Evolutionary conservation across 2,888 invertebrate species (phyloP), one percentile per base, ranked within the genome.

Genomic region (Glaucopsyche alexis): DNA sequence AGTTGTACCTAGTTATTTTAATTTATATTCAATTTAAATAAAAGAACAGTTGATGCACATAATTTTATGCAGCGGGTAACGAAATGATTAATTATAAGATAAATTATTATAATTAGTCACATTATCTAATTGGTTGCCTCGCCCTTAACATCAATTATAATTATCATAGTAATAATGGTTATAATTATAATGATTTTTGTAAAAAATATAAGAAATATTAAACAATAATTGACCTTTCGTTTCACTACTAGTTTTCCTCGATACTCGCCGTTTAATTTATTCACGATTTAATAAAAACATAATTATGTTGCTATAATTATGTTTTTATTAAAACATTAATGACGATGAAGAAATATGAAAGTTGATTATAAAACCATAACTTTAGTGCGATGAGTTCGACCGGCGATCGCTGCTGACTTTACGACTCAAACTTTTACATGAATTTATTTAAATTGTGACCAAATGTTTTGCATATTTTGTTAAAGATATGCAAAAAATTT

Each of bases 291-390:
- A 60, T 60, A 60, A 60, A 60, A 67, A 72, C 66, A 66, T 72
- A 72, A 72, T 66, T 67, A 67, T 50, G 40, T 66, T 14, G 52
- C 29, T 52, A 67, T 52, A 72, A 72, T 72, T 72, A 67, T 40
- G 66, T 65, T 72, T 66, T 72, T 72, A 72, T 72, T 72, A 67
- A 50, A 67, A 50, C 66, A 42, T 72, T 52, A 72, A 66, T 67
- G 42, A 49, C 52, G 16, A 66, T 29, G 60, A 71, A 40, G 52
- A 72, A 52, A 42, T 52, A 72, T 72, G 72, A 72, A 72, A 72
- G 72, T 72, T n/a, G 40, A 67, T 72, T 67, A 42, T 11, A 72
- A 65, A 66, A 67, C 19, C 49, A 49, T 69, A 45, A 69, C n/a
- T 42, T 42, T 42, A 42, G 16, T 8, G 69, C 13, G 49, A 9